phyloP scores from a whole-genome alignment of 2,888 invertebrate genomes.

The Epirrhoe alternata region DNA sequence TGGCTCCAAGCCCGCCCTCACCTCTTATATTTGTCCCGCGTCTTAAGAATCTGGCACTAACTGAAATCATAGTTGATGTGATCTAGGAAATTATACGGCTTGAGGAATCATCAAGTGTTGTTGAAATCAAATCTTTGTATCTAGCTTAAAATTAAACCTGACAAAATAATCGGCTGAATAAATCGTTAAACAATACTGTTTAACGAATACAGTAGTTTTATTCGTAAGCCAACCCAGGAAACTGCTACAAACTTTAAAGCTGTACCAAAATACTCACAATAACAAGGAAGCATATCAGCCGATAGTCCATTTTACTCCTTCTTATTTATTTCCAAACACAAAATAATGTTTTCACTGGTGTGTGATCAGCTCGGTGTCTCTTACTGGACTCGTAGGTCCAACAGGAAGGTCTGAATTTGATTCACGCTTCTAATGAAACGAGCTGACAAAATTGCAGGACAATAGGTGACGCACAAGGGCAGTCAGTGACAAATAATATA shows the following conservation, averaged over 20 bases:
- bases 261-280: constrained; percentile 59
- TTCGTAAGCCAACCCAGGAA: too few relatives aligned
- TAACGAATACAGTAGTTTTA: too few relatives aligned
- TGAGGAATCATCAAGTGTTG: too few relatives aligned
- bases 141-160: too few relatives aligned
- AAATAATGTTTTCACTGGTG: constrained; percentile 40
- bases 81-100: neutral
- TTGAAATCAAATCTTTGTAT: too few relatives aligned
- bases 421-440: constrained; percentile 61
- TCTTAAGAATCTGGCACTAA: too few relatives aligned
- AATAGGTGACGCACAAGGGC: constrained; percentile 59
- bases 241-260: neutral
- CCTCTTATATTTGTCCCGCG: too few relatives aligned
- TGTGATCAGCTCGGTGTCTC: constrained; percentile 54
- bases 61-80: neutral
- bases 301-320: constrained; percentile 57
- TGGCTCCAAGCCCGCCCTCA: too few relatives aligned
- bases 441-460: constrained; percentile 57
- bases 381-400: constrained; percentile 64
- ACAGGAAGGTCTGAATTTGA: constrained; percentile 70
- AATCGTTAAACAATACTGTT: too few relatives aligned
- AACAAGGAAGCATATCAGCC: constrained; percentile 56
- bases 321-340: constrained; percentile 6
- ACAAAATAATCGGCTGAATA: too few relatives aligned
- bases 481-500: constrained; percentile 25